phyloP scores from a whole-genome alignment of 2,888 invertebrate genomes.

The Colletes collaris region DNA sequence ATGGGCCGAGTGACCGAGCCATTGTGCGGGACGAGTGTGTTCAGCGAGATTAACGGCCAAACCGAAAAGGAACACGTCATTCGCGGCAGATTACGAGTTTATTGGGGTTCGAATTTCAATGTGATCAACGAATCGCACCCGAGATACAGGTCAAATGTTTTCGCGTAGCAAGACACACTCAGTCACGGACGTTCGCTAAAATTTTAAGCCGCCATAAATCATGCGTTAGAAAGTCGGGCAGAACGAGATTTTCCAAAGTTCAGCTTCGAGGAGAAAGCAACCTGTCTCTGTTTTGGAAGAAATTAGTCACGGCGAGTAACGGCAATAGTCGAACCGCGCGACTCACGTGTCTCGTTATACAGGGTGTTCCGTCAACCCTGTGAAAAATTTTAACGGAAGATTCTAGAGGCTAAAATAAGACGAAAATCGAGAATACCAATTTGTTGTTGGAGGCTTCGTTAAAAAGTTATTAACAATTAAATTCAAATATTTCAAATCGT shows the following conservation, averaged over 20 bases:
- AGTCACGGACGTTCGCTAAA: neutral
- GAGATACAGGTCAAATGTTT: constrained; percentile 22
- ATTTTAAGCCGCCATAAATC: neutral
- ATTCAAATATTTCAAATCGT: no score
- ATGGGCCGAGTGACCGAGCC: no score
- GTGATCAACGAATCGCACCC: neutral
- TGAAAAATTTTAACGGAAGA: no score
- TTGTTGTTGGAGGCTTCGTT: no score
- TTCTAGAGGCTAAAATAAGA: no score
- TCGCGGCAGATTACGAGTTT: constrained; percentile 6
- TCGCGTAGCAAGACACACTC: neutral
- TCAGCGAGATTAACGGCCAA: neutral
- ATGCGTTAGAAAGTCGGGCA: constrained; percentile 5
- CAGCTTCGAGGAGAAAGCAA: constrained; percentile 9
- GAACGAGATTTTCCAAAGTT: constrained; percentile 23
- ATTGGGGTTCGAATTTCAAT: neutral
- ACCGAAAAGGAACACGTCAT: neutral
- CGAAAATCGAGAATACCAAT: no score
- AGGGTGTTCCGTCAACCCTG: no score
- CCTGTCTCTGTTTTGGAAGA: constrained; percentile 1
- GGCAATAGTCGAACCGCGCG: no score
- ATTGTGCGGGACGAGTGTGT: neutral
- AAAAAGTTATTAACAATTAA: no score
- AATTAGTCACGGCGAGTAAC: neutral
- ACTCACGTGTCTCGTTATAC: no score